Evolutionary conservation across 2,113 vertebrate genomes (phyloP).

Genomic region (Bujurquina vittata): DNA sequence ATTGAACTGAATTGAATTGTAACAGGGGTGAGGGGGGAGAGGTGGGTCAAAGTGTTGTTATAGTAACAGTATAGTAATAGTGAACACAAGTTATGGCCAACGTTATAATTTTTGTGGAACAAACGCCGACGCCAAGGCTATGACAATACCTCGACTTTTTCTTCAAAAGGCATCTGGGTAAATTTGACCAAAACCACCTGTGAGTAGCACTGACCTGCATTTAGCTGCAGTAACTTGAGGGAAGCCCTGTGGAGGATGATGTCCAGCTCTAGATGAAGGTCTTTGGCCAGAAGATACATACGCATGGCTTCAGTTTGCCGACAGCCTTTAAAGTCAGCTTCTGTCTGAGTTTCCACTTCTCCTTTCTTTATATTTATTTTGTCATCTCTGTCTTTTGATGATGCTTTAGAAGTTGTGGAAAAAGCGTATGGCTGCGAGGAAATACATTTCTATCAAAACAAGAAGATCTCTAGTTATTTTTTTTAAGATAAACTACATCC

Average conservation of each 20-base stretch:
- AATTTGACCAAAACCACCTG: background rate
- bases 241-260: conserved; percentile 85
- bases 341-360: conserved; percentile 24
- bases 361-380: background rate
- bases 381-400: conserved; percentile 7
- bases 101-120: no score
- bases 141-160: no score
- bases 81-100: no score
- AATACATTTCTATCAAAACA: conserved; percentile 55
- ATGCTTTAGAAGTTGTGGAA: background rate
- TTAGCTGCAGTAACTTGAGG: conserved; percentile 82
- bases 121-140: no score
- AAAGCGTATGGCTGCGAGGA: background rate
- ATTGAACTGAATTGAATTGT: no score
- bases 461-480: background rate
- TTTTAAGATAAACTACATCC: background rate
- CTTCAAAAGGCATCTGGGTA: no score
- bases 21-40: no score
- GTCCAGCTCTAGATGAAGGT: conserved; percentile 89
- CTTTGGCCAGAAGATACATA: conserved; percentile 64
- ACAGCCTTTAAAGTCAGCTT: conserved; percentile 27
- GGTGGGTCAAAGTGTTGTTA: no score
- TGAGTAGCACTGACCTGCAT: conserved; percentile 78
- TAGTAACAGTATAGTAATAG: no score
- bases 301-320: conserved; percentile 47